Conservation (phyloP, 2,888 invertebrate genomes). For the Drosophila ustulata region DNA sequence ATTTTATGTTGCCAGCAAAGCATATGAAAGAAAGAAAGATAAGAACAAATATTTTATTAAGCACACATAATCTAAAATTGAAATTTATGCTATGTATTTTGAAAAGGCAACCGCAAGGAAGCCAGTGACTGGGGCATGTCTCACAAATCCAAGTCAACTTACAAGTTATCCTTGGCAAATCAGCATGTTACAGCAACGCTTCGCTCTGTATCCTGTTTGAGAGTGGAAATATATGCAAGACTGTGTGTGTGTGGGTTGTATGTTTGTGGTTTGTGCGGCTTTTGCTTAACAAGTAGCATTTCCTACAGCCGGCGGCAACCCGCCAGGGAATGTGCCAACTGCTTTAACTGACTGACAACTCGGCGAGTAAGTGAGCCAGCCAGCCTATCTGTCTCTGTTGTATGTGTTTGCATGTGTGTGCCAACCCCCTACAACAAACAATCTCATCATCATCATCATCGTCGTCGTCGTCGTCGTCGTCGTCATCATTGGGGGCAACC, state of each 20-base stretch:
- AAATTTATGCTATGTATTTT: conserved; percentile 68
- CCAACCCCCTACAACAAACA: conserved; percentile 13
- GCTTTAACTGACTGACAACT: conserved; percentile 71
- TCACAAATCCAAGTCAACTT: conserved; percentile 59
- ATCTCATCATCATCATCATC: conserved; percentile 11
- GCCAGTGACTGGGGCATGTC: conserved; percentile 21
- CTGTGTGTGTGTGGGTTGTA: conserved; percentile 22
- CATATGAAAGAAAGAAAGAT: conserved; percentile 38
- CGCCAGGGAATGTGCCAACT: conserved; percentile 64
- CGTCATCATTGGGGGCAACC: conserved; percentile 10
- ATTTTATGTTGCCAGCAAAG: conserved; percentile 5
- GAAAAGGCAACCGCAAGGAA: conserved; percentile 40
- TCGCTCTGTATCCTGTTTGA: conserved; percentile 8
- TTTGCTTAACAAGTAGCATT: conserved; percentile 69
- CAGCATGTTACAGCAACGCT: conserved; percentile 41
- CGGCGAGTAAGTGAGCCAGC: conserved; percentile 38
- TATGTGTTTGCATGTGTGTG: not conserved
- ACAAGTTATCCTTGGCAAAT: conserved; percentile 65
- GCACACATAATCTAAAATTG: conserved; percentile 74
- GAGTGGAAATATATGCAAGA: conserved; percentile 1
- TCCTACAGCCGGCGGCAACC: conserved; percentile 66
- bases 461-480: conserved; percentile 5
- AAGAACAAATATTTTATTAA: conserved; percentile 71
- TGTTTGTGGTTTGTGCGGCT: conserved; percentile 59
- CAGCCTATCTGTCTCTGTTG: conserved; percentile 8